These are phyloP conservation scores for Beaufortia kweichowensis DNA, from an alignment of 2,113 vertebrate species.

Conservation along the genomic window DNA sequence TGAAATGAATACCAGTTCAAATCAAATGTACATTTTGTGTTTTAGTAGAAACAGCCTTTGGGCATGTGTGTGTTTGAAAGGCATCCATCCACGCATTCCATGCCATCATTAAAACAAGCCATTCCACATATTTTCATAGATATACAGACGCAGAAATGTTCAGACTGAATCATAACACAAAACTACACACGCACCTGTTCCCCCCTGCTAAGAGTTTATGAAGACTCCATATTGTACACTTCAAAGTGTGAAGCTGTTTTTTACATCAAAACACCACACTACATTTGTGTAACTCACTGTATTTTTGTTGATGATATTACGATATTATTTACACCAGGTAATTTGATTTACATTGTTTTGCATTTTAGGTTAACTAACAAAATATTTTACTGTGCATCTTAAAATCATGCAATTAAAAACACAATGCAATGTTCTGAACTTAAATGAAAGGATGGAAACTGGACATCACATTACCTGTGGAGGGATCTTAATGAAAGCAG, in stretches of 20 bases:
- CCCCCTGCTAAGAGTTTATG: not conserved
- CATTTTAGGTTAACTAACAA: too few species aligned
- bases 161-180: not conserved
- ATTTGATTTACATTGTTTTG: too few species aligned
- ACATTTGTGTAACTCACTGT: not conserved
- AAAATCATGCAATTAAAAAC: not conserved
- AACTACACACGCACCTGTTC: not conserved
- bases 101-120: conserved; percentile 45
- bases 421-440: not conserved
- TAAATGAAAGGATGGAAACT: not conserved
- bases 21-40: not conserved
- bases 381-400: too few species aligned
- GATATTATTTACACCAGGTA: too few species aligned
- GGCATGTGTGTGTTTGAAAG: conserved; percentile 22
- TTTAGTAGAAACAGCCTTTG: conserved; percentile 7
- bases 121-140: conserved; percentile 43
- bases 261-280: too few species aligned
- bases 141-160: conserved; percentile 13
- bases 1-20: not conserved
- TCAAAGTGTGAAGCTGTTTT: not conserved
- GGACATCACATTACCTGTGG: conserved; percentile 67
- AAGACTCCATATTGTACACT: not conserved
- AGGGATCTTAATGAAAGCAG: conserved; percentile 67
- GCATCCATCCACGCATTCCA: conserved; percentile 39
- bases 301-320: too few species aligned